Base-by-base conservation (phyloP, 30 jellyfish, hydroid and myxozoan species). In the Cassiopea andromeda region DNA sequence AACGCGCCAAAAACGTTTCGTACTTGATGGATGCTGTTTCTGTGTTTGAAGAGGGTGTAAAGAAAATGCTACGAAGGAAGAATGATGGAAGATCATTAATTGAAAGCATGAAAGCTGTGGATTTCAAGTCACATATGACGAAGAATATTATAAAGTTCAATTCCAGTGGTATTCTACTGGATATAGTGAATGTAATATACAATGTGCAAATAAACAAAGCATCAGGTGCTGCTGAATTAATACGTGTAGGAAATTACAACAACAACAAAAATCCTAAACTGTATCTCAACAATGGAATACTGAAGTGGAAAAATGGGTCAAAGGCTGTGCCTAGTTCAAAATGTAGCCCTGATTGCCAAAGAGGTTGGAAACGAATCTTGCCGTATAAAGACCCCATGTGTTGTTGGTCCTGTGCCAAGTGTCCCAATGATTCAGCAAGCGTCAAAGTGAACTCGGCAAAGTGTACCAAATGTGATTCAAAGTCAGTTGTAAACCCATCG, bases 331-430 rank as follows among this genome's bases (percentile, higher is more conserved):
- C 98, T 10, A 60, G 72, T 38, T 91, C 99, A 7, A 58, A 78
- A 50, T 96, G 99, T 85, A 87, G 94, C 60, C 88, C 73, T 48
- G 87, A 85, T 69, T 96, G 99, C 57, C 75, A 43, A 1, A 87
- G 84, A 15, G 99, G 99, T 0, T 77, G 85, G 74, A 67, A 46
- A 59, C 85, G 98, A 7, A 61, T 64, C 18, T 46, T 77, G n/a
- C 72, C 89, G 1, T 44, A 1, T 17, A 12, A 3, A 15, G 91
- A 78, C 16, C 81, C 87, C 1, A 45, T 13, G 44, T 88, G 97
- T 64, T 96, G 99, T 59, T 96, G 99, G 99, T 69, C 66, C 6
- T 96, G 99, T 75, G 66, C 1, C 27, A 73, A 66, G 18, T 96
- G 99, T 64, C 97, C 97, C 1, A 78, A 85, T 79, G 94, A 85